Conservation (phyloP, 2,113 vertebrate species). For the Rhadina sibilatrix region DNA sequence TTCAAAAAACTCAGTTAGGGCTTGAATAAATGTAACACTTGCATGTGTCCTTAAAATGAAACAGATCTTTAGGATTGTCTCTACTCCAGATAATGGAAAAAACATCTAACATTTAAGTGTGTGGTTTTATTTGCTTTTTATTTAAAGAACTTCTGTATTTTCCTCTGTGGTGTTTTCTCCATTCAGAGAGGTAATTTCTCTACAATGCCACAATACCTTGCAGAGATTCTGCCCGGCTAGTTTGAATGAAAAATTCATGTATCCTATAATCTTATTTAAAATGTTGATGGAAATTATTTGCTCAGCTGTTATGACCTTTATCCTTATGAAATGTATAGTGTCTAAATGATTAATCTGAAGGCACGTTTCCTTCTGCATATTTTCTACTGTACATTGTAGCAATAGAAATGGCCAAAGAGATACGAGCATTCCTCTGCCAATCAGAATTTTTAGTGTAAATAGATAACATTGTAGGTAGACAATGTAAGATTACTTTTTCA, state of each 20-base stretch:
- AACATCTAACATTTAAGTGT: neutral
- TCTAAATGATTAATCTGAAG: constrained; percentile 50
- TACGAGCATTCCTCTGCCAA: neutral
- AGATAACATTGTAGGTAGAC: neutral
- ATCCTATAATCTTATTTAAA: constrained; percentile 38
- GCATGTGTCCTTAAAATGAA: neutral
- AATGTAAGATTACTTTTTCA: neutral
- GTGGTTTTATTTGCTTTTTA: neutral
- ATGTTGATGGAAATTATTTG: constrained; percentile 53
- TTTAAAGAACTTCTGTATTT: neutral
- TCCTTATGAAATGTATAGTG: constrained; percentile 60
- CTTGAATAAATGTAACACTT: neutral
- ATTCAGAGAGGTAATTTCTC: neutral
- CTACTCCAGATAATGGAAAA: neutral
- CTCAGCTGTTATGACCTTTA: constrained; percentile 61
- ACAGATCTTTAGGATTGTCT: neutral
- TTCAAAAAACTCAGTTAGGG: neutral
- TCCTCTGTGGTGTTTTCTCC: neutral
- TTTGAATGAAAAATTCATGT: constrained; percentile 30
- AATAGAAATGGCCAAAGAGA: neutral
- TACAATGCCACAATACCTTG: neutral
- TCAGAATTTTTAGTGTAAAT: neutral
- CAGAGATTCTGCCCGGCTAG: neutral
- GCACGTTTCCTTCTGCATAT: neutral
- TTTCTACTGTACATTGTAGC: neutral